These are phyloP conservation scores for Branchipolynoe longqiensis DNA, from an alignment of 2,888 invertebrate species.

Conservation along the genomic window DNA sequence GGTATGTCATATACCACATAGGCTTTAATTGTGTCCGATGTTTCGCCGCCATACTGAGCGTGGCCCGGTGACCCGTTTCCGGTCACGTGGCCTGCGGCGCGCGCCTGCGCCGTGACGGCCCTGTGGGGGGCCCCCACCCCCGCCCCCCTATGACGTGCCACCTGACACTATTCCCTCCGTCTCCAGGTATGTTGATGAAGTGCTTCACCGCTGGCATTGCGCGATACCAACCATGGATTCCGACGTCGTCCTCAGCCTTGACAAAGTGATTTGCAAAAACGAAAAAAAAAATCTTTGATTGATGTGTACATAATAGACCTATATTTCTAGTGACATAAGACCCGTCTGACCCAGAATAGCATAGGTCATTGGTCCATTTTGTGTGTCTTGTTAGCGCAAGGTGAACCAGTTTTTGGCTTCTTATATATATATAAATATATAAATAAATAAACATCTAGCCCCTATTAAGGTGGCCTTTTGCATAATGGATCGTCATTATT, in stretches of 20 bases:
- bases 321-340: slow-evolving; percentile 47
- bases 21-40: too few species aligned
- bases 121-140: not conserved
- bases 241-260: slow-evolving; percentile 55
- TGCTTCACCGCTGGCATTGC: slow-evolving; percentile 38
- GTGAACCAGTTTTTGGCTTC: slow-evolving; percentile 51
- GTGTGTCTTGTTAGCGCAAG: slow-evolving; percentile 35
- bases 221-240: slow-evolving; percentile 37
- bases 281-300: slow-evolving; percentile 49
- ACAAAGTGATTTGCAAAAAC: slow-evolving; percentile 56
- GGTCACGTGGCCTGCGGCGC: too few species aligned
- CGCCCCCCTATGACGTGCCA: not conserved
- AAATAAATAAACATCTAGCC: slow-evolving; percentile 35
- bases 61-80: too few species aligned
- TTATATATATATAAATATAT: slow-evolving; percentile 49
- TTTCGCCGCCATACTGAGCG: too few species aligned
- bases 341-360: slow-evolving; percentile 40
- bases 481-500: slow-evolving; percentile 44
- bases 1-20: too few species aligned
- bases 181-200: not conserved
- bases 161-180: slow-evolving; percentile 21
- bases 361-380: slow-evolving; percentile 51
- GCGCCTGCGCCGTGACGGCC: too few species aligned
- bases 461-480: slow-evolving; percentile 42
- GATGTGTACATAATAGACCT: slow-evolving; percentile 56